Evolutionary conservation across 2,888 invertebrate species (phyloP), one percentile per base, ranked within the genome.

Genomic region (Electrophaes corylata): DNA sequence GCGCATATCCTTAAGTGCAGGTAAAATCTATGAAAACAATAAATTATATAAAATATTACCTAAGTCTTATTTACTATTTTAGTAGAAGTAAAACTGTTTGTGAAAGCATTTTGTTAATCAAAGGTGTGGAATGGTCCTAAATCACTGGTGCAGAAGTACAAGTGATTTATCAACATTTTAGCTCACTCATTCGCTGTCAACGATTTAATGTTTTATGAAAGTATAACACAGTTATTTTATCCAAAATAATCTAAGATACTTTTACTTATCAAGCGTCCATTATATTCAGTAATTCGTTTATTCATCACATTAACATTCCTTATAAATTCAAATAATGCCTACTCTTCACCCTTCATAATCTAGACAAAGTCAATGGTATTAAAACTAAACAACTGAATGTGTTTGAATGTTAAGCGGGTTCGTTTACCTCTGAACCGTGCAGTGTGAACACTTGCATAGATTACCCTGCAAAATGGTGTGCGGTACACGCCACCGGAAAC

Each of bases 401-500:
- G 69, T 68, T 62, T 66, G 58, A 67, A 76, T 71, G 63, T 66
- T 64, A 69, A 77, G 58, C 50, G 66, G 69, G 81, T 75, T 81
- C 80, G 59, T 76, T 78, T 73, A 77, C 70, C 72, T 69, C 62
- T 55, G 65, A 49, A 53, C 69, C 55, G 20, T 57, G 41, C 52
- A 43, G 52, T 37, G 47, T 14, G 41, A 60, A 55, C 55, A 64
- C 71, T 74, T 75, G 76, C 77, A 79, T 79, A 78, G 69, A 77
- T 74, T 72, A 73, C 70, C 60, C 53, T 52, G 60, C 60, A 64
- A 52, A 52, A 54, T 65, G 69, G 57, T 46, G 54, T 45, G 66
- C 70, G 70, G 72, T 72, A 75, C 78, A 78, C 78, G 79, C 79
- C 68, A 81, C 70, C 72, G 84, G 83, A 81, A 81, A 71, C 64